Base-by-base conservation (phyloP, 2,113 vertebrate species). In the Sinosuthora webbiana region DNA sequence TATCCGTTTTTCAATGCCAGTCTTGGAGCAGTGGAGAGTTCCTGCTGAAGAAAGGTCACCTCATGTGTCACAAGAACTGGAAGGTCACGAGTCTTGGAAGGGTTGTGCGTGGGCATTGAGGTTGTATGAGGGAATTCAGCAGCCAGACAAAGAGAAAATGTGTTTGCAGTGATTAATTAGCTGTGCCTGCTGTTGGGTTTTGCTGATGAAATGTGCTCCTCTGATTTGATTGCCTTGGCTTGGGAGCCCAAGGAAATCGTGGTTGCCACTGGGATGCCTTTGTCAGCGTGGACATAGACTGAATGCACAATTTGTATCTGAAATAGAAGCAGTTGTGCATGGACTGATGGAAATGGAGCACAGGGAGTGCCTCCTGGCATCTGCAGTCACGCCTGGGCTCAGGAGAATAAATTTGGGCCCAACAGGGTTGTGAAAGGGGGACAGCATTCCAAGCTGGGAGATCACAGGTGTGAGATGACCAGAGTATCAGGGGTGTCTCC, bases 381-480 rank as follows among this genome's bases (percentile, higher is more conserved):
- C 18, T 64, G 24, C 44, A 56, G 62, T n/a, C 27, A 5, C 0
- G 0, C 5, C 22, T 44, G 31, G 9, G 4, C 55, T 74, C 30
- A 28, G 30, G 59, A 30, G 9, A 17, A 27, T 13, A n/a, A 50
- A 19, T 3, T 8, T 39, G 37, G 37, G 25, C 3, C 33, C 28
- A 37, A 0, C 4, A 3, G 7, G 5, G 2, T 15, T 87, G n/a
- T 49, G 53, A 35, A 77, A 13, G 15, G 13, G 3, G 39, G 41
- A 35, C 28, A 47, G 4, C 4, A 2, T 53, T 55, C 22, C 9
- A 1, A 28, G 27, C 7, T 81, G 35, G 31, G 47, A 30, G 31
- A 10, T 0, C 3, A 31, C 25, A 14, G 0, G 1, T 15, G 19
- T 28, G 73, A 39, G 35, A 5, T 25, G 33, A 14, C 4, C 10